Percentiles rank a stretch among this genome's conserved stretches.
These are phyloP conservation scores for Peucedramus taeniatus DNA, from an alignment of 2,113 vertebrate species.

Conservation along the genomic window DNA sequence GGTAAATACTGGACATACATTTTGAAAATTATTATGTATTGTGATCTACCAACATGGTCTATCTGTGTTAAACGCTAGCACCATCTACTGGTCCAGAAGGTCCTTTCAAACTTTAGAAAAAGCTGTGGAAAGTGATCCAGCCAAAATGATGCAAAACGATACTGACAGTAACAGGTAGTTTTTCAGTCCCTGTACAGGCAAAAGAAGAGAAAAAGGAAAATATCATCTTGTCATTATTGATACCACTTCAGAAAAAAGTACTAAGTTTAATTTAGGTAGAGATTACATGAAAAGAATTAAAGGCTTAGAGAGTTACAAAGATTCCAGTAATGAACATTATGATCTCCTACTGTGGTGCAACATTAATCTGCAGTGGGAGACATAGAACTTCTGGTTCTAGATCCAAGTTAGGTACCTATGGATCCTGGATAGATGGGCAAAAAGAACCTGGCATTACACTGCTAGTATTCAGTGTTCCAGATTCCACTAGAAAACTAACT, in stretches of 20 bases:
- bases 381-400: not conserved
- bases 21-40: not conserved
- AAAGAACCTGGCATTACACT: not conserved
- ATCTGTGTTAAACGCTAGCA: not conserved
- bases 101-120: conserved; percentile 78
- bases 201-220: not conserved
- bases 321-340: not conserved
- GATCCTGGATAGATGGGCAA: not conserved
- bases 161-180: conserved; percentile 76
- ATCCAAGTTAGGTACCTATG: not conserved
- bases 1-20: not conserved
- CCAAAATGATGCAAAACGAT: conserved; percentile 76
- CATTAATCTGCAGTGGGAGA: not conserved
- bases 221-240: not conserved
- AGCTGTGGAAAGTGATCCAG: conserved; percentile 78
- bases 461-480: not conserved
- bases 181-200: conserved; percentile 71
- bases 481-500: not conserved
- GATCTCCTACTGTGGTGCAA: not conserved
- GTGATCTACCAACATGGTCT: not conserved
- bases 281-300: not conserved
- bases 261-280: not conserved
- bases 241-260: not conserved
- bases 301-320: not conserved
- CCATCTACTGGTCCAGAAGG: conserved; percentile 57